These are phyloP conservation scores for Ooceraea biroi DNA, from an alignment of 1,140 invertebrate species.

Conservation along the genomic window DNA sequence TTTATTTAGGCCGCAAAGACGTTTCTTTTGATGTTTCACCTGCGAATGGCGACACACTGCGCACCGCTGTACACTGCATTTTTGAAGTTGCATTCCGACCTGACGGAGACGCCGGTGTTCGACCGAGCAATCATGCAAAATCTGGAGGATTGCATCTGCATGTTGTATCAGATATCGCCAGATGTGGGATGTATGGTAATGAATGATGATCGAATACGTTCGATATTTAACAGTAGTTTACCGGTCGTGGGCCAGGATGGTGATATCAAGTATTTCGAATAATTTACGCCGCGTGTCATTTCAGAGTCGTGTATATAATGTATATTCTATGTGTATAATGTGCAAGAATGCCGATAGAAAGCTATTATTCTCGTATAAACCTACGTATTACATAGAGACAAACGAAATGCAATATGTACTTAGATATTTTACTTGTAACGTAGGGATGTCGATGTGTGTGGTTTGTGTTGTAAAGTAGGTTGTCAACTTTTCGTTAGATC, in stretches of 20 bases:
- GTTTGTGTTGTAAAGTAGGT: slow-evolving; percentile 65
- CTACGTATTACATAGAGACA: slow-evolving; percentile 40
- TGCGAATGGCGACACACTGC: slow-evolving; percentile 77
- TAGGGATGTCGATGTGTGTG: slow-evolving; percentile 45
- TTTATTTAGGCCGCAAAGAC: slow-evolving; percentile 76
- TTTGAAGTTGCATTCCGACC: slow-evolving; percentile 79
- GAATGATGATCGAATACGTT: slow-evolving; percentile 77
- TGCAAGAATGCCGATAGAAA: slow-evolving; percentile 31
- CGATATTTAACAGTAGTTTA: slow-evolving; percentile 70
- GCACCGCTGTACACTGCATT: slow-evolving; percentile 78
- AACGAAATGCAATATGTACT: slow-evolving; percentile 50
- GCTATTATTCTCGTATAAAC: slow-evolving; percentile 62
- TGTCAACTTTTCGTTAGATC: slow-evolving; percentile 47
- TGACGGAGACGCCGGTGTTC: slow-evolving; percentile 80
- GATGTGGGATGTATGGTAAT: slow-evolving; percentile 77
- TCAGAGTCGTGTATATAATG: slow-evolving; percentile 27
- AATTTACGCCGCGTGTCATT: neutral
- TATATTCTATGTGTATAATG: slow-evolving; percentile 30
- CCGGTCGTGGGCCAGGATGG: slow-evolving; percentile 64
- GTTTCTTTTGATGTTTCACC: slow-evolving; percentile 77
- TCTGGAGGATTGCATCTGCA: slow-evolving; percentile 80
- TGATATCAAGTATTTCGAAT: slow-evolving; percentile 79
- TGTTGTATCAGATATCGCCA: slow-evolving; percentile 80
- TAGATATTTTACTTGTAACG: slow-evolving; percentile 60
- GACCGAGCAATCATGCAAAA: slow-evolving; percentile 80